Base-by-base conservation (phyloP, 2,888 invertebrate genomes). In the Coelopa pilipes region DNA sequence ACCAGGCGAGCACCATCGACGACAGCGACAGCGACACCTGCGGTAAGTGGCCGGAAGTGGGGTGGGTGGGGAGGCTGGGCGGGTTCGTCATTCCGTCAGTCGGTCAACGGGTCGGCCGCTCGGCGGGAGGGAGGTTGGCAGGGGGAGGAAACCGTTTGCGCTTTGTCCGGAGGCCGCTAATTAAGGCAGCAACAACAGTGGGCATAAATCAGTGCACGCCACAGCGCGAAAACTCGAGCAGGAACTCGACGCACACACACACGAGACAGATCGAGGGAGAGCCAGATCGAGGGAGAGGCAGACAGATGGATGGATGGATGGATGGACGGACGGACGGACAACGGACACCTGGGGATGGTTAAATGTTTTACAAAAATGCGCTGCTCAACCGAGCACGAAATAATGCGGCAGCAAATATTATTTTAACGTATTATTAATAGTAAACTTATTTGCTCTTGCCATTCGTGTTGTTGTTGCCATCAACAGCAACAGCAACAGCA, bases 11-110 rank as follows among this genome's bases (percentile, higher is more conserved):
- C 79, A 84, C 85, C 55, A 83, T 86, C 75, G 87, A 87, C 74
- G 88, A 88, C 75, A 88, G 88, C 80, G 88, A 88, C 79, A 88
- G 87, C 79, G 88, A 88, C 75, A 86, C 86, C 70, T 87, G 87
- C 77, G 87, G 87, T 82, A 80, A 87, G 85, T 78, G 11, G 12
- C 9, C 49, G 21, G 50, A 59, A 3, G 24, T 5, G 13, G 1
- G 24, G 1, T 17, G 13, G 2, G 9, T 17, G n/a, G 24, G 21
- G 21, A 19, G 12, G 3, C 0, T 12, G 57, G 12, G 3, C 0
- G 12, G 0, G 19, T 21, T 21, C 11, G 19, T 59, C 13, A 19
- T 19, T 13, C 21, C 7, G 34, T 34, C 34, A 47, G 55, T 69
- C 21, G 57, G 55, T n/a, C 46, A 45, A 9, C 45, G 45, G 57